phyloP scores from a whole-genome alignment of 2,113 vertebrate species.

The Oophaga pumilio region DNA sequence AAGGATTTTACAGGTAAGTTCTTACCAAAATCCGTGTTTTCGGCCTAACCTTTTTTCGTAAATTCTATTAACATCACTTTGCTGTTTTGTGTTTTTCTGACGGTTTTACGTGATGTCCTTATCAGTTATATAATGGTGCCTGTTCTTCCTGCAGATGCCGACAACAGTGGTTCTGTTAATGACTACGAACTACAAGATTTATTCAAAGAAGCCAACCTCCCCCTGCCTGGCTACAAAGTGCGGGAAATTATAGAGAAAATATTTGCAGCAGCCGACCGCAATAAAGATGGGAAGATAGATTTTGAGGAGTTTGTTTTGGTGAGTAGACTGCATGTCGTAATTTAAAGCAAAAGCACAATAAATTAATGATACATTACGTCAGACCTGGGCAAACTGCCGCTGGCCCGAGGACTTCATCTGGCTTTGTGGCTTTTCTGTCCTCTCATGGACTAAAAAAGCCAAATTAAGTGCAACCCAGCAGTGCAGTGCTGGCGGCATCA shows the following conservation, averaged over 20 bases:
- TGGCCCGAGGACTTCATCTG: too few relatives aligned
- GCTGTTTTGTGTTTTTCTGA: neutral
- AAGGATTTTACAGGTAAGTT: too few relatives aligned
- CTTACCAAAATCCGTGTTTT: too few relatives aligned
- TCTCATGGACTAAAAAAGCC: too few relatives aligned
- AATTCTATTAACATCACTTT: neutral
- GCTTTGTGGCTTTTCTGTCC: too few relatives aligned
- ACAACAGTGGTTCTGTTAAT: constrained; percentile 93
- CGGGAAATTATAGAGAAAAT: constrained; percentile 91
- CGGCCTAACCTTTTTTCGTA: too few relatives aligned
- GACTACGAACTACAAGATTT: constrained; percentile 96
- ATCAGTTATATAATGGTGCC: neutral
- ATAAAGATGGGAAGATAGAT: constrained; percentile 92
- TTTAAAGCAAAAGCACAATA: neutral
- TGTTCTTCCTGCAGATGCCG: constrained; percentile 79
- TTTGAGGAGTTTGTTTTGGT: constrained; percentile 96
- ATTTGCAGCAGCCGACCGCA: constrained; percentile 82
- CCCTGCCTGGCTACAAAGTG: constrained; percentile 91
- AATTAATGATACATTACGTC: too few relatives aligned
- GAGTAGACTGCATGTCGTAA: constrained; percentile 63
- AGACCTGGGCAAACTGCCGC: too few relatives aligned
- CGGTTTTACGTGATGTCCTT: neutral
- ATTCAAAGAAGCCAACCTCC: constrained; percentile 91
- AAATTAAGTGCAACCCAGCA: too few relatives aligned
- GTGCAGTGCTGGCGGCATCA: too few relatives aligned